Base-by-base conservation (phyloP, 2,888 invertebrate genomes). In the Choreutis nemorana region DNA sequence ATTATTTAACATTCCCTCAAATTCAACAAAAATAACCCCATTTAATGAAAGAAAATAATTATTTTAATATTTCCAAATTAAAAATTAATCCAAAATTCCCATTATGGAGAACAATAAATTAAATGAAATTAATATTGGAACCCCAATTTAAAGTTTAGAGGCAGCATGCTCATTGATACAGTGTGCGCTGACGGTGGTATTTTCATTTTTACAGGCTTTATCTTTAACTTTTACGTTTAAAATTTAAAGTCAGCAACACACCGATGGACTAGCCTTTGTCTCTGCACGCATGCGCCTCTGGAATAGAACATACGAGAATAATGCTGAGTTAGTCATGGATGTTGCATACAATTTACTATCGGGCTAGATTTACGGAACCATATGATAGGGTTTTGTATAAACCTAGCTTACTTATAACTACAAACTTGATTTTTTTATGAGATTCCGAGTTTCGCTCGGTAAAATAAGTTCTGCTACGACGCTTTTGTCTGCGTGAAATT, bases 201-300 rank as follows among this genome's bases (percentile, higher is more conserved):
- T 35, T 63, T 65, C 61, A 49, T 44, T 41, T 34, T 38, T 30
- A 51, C 45, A 41, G 45, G 52, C 33, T 29, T 23, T 32, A 43
- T 53, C 39, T 40, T 46, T 47, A 48, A 42, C 32, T 43, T 49
- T 50, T 45, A 50, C 41, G 39, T 44, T 49, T 7, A 23, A 8
- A 7, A 23, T 7, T 23, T 2, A 50, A 55, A 56, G 66, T 70
- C 77, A 75, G 77, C 72, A 63, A 71, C 77, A 78, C 77, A 78
- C 71, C 67, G 55, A 61, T 56, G 55, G 57, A 57, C 56, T 77
- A 75, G 67, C 77, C 79, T 54, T 67, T 62, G 66, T 67, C 65
- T 67, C 75, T 66, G 71, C 67, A 63, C 65, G 77, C 79, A 79
- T 79, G 80, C 71, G 80, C 80, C 80, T 80, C 80, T 80, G 80